Evolutionary conservation across 2,797 vertebrate species (phyloP), one percentile per base, ranked within the genome.

Genomic region (Sciurus vulgaris): DNA sequence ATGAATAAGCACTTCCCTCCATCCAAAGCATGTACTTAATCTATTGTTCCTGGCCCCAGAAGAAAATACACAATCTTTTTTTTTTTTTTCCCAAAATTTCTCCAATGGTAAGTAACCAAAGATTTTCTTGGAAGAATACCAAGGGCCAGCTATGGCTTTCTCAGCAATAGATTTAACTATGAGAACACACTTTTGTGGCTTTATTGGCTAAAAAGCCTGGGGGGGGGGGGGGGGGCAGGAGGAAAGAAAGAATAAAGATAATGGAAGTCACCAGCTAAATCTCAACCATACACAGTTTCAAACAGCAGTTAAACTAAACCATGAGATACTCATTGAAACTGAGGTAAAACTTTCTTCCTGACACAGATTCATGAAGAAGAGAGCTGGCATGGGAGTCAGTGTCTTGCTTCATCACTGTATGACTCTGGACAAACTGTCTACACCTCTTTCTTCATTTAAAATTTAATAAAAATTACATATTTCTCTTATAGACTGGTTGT

Each of bases 1-100:
- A 85, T 74, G 35, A 93, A 22, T 13, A 73, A 41, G 65, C 41
- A 24, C 86, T 73, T 30, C 65, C 44, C 73, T 89, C 67, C 70
- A 9, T n/a, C 61, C 54, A 91, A 86, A 79, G n/a, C 83, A 95
- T 91, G 93, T 77, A 73, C 78, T 83, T 91, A 85, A 78, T n/a
- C 28, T 79, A 83, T 17, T 41, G 2, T 72, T 86, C 28, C 63
- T 84, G 51, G 51, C 5, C 63, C 67, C 38, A 76, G 49, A 78
- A 88, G 81, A 95, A 93, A 94, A 93, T n/a, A 35, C 86, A 47
- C 38, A 82, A 81, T 72, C 8, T 54, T 44, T 69, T 73, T 70
- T 84, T 30, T 63, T 67, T 63, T 79, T n/a, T 41, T 63, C 24
- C 28, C 59, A 65, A 49, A 70, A 44, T 85, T 92, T 73, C 90